Conservation (phyloP, 2,113 vertebrate genomes). For the Grus americana region DNA sequence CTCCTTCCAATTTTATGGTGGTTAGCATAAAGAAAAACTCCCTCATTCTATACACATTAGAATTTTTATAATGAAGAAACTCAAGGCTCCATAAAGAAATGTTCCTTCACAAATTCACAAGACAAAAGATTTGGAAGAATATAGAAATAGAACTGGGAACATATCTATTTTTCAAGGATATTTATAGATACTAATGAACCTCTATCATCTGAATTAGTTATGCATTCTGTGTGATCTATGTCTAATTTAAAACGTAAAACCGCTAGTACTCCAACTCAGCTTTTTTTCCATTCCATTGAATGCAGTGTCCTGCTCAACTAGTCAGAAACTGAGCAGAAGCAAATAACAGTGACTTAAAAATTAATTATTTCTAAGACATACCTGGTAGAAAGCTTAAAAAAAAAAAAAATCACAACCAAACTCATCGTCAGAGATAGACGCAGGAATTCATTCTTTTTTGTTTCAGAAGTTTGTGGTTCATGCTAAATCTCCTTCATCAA, state of each 20-base stretch:
- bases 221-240: neutral
- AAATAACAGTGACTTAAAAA: neutral
- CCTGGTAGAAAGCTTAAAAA: neutral
- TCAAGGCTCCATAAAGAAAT: neutral
- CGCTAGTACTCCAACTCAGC: neutral
- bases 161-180: neutral
- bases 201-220: neutral
- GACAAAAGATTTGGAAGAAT: neutral
- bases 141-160: neutral
- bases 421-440: neutral
- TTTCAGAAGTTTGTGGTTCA: neutral
- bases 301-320: neutral
- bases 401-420: neutral
- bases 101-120: neutral
- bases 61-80: neutral
- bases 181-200: neutral
- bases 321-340: neutral
- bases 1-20: slow-evolving; percentile 26
- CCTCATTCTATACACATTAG: neutral
- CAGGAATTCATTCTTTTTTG: neutral
- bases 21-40: neutral
- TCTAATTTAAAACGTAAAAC: slow-evolving; percentile 1
- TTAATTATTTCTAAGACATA: neutral
- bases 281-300: neutral
- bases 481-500: neutral